phyloP scores from a whole-genome alignment of 1,140 invertebrate genomes.

The Solenopsis invicta region DNA sequence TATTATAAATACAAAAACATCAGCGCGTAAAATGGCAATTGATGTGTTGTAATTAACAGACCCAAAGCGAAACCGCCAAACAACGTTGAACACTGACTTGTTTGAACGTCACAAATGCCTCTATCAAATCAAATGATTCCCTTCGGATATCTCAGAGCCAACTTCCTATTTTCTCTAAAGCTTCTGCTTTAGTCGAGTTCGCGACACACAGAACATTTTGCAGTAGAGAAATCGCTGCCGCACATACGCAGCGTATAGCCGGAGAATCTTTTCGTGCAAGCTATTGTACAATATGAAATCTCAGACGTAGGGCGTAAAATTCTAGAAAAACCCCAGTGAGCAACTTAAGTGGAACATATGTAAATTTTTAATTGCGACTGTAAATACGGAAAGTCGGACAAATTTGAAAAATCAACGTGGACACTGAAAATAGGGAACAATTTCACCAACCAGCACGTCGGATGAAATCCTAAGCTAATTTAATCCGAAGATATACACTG shows the following conservation, averaged over 20 bases:
- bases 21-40: not conserved
- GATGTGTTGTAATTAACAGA: conserved; percentile 59
- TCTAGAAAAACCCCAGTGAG: not conserved
- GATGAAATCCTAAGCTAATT: conserved; percentile 31
- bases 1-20: not conserved
- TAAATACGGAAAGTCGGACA: conserved; percentile 24
- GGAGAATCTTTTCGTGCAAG: conserved; percentile 41
- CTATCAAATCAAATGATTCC: conserved; percentile 63
- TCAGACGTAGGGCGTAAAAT: conserved; percentile 4
- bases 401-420: conserved; percentile 40
- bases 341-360: conserved; percentile 17
- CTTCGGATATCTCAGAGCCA: conserved; percentile 57
- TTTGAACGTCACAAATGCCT: conserved; percentile 47
- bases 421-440: conserved; percentile 22
- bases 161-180: conserved; percentile 55
- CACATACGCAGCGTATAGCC: not conserved
- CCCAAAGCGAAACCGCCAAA: conserved; percentile 28
- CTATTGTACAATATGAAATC: not conserved
- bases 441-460: not conserved
- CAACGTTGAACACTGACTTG: conserved; percentile 53
- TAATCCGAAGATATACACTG: conserved; percentile 32
- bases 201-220: conserved; percentile 56
- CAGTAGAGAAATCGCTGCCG: conserved; percentile 63
- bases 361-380: conserved; percentile 37
- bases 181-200: conserved; percentile 58